These are phyloP conservation scores for Crenuchus spilurus DNA, from an alignment of 2,797 vertebrate species.

Conservation along the genomic window DNA sequence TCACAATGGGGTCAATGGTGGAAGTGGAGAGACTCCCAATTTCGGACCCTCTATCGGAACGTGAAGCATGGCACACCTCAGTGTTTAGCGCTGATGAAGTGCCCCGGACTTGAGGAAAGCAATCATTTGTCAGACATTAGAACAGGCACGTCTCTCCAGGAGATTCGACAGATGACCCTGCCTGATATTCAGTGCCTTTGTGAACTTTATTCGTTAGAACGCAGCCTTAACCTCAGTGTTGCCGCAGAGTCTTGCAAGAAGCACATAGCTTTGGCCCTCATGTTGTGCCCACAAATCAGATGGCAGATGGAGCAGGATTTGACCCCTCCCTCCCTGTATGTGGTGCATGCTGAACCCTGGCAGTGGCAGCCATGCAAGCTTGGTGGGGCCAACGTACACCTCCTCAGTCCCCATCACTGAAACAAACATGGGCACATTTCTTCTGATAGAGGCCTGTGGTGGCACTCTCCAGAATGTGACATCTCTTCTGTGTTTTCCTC, in stretches of 20 bases:
- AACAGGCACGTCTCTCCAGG: conserved; percentile 33
- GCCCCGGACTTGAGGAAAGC: conserved; percentile 33
- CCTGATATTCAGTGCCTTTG: conserved; percentile 45
- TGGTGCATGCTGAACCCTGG: conserved; percentile 67
- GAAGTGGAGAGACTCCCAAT: conserved; percentile 53
- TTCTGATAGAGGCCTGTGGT: conserved; percentile 24
- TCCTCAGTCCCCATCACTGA: conserved; percentile 52
- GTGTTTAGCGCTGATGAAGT: conserved; percentile 45
- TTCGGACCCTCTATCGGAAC: conserved; percentile 27
- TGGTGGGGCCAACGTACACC: conserved; percentile 61
- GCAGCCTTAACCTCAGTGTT: conserved; percentile 42
- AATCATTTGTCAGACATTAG: conserved; percentile 53
- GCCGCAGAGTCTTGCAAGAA: conserved; percentile 5
- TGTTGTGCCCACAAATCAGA: conserved; percentile 53
- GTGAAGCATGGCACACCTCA: conserved; percentile 47
- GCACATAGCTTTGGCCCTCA: conserved; percentile 11
- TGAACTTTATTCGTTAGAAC: conserved; percentile 21
- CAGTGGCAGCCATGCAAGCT: conserved; percentile 65
- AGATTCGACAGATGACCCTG: conserved; percentile 25
- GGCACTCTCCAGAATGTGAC: conserved; percentile 52
- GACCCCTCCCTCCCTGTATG: conserved; percentile 71
- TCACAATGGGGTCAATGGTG: conserved; percentile 44
- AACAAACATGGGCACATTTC: conserved; percentile 61
- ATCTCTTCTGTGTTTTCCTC: conserved; percentile 51
- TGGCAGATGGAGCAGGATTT: conserved; percentile 81